phyloP scores from a whole-genome alignment of 2,113 vertebrate genomes.

The Panthera uncia region DNA sequence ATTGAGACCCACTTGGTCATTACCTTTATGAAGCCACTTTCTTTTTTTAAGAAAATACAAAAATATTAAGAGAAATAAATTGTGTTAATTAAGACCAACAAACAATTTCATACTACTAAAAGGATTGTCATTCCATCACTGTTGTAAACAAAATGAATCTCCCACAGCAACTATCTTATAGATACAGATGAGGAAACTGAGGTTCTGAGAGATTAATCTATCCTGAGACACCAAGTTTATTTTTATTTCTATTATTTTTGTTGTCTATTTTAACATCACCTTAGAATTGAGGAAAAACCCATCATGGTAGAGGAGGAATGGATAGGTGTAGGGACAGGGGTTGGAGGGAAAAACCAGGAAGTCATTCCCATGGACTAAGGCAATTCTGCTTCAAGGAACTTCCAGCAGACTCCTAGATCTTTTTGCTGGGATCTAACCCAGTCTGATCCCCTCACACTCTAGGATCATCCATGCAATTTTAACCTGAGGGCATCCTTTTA shows the following conservation, averaged over 20 bases:
- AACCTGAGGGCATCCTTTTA: neutral
- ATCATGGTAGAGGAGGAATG: neutral
- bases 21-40: neutral
- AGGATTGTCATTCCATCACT: neutral
- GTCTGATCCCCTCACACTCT: neutral
- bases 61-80: neutral
- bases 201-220: neutral
- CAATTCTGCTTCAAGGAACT: neutral
- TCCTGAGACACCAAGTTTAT: neutral
- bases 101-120: neutral
- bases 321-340: no score
- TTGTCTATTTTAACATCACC: neutral
- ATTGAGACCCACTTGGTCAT: neutral
- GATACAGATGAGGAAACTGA: neutral
- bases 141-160: neutral
- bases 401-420: neutral
- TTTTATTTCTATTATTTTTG: neutral
- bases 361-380: neutral
- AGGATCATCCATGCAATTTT: neutral
- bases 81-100: neutral
- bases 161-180: neutral
- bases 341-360: neutral
- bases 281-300: neutral
- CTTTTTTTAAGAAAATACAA: neutral
- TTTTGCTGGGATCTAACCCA: no score